Evolutionary conservation across 1,140 invertebrate species (phyloP).

Genomic region (Papilio helenus): DNA sequence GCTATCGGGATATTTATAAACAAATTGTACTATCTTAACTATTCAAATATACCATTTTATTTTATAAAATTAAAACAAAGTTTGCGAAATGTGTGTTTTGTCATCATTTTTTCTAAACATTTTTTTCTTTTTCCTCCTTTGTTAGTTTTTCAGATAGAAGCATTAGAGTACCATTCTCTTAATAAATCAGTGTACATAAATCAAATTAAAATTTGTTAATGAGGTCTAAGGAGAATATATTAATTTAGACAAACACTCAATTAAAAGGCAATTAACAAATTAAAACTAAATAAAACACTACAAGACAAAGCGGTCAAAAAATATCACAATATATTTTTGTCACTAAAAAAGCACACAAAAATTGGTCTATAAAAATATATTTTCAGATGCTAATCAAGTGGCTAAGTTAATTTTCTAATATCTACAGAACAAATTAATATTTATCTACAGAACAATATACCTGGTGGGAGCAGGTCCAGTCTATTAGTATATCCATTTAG

Average conservation of each 20-base stretch:
- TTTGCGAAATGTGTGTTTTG: no score
- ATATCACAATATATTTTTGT: slow-evolving; percentile 37
- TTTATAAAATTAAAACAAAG: neutral
- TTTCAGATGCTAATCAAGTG: slow-evolving; percentile 2
- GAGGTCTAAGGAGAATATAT: neutral
- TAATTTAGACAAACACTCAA: neutral
- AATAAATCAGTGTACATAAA: neutral
- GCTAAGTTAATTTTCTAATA: neutral
- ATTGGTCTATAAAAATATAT: slow-evolving; percentile 21
- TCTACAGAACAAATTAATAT: slow-evolving; percentile 7
- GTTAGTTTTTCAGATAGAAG: neutral
- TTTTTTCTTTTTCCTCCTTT: neutral
- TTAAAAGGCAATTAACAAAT: neutral
- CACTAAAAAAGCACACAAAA: slow-evolving; percentile 9
- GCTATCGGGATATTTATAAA: slow-evolving; percentile 24
- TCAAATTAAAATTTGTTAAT: neutral
- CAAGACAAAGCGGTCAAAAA: slow-evolving; percentile 28
- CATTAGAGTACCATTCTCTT: neutral
- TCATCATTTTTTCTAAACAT: neutral
- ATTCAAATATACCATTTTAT: neutral
- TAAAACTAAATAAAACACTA: slow-evolving; percentile 26
- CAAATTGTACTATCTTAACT: slow-evolving; percentile 20
- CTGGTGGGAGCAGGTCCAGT: neutral
- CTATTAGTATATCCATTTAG: neutral
- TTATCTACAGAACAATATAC: slow-evolving; percentile 1